Evolutionary conservation across 2,888 invertebrate species (phyloP).

Genomic region (Chesias legatella): DNA sequence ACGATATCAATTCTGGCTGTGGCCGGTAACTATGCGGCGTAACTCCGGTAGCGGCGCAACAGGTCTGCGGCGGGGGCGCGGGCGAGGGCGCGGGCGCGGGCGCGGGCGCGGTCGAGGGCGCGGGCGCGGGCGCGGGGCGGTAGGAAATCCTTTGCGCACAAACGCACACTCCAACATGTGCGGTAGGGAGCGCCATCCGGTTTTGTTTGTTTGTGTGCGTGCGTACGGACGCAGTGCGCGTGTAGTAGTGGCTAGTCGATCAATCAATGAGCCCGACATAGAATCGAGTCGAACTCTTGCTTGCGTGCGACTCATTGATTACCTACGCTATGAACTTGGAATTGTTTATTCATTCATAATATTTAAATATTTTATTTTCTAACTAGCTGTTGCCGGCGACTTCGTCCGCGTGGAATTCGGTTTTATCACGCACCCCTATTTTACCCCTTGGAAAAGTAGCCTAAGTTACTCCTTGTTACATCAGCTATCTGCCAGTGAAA

Average conservation of each 20-base stretch:
- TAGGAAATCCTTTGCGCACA: conserved; percentile 75
- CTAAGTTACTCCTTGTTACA: too few relatives aligned
- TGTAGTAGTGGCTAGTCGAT: conserved; percentile 67
- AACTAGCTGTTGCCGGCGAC: too few relatives aligned
- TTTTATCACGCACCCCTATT: too few relatives aligned
- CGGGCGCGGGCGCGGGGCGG: conserved; percentile 60
- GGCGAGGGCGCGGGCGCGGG: conserved; percentile 56
- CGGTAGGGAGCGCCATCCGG: conserved; percentile 72
- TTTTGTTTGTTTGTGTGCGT: conserved; percentile 63
- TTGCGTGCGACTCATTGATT: conserved; percentile 80
- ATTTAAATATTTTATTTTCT: conserved; percentile 65
- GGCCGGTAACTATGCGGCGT: conserved; percentile 81
- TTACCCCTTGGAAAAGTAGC: too few relatives aligned
- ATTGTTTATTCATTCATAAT: conserved; percentile 79
- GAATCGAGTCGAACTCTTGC: conserved; percentile 67
- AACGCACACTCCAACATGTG: conserved; percentile 50
- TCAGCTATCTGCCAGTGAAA: too few relatives aligned
- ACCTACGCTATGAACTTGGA: conserved; percentile 78
- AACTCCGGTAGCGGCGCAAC: conserved; percentile 80
- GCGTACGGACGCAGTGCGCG: conserved; percentile 42
- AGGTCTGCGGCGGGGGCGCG: conserved; percentile 66
- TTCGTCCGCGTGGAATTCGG: too few relatives aligned
- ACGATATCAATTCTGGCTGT: conserved; percentile 68
- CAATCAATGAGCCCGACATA: conserved; percentile 79
- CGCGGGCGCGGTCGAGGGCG: conserved; percentile 61